Base-by-base conservation (phyloP, 2,888 invertebrate genomes). In the Mimachlamys varia region DNA sequence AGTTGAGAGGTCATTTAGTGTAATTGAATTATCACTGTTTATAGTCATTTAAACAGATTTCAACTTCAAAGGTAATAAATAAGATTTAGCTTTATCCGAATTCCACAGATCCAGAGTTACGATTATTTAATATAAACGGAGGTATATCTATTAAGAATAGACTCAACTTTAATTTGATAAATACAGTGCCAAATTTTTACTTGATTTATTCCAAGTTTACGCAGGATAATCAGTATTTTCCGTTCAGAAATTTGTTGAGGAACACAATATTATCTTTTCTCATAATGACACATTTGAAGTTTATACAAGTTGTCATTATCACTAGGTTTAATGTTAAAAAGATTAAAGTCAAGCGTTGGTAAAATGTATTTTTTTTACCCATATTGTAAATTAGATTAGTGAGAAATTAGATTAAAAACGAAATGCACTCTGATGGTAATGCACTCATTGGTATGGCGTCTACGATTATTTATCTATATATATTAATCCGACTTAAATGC, bases 31-130 rank as follows among this genome's bases (percentile, higher is more conserved):
- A 33, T n/a, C 76, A 17, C 10, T 53, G 5, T 76, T 76, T 22
- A 76, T 19, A 76, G 27, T 1, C 76, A 33, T 33, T 76, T 76
- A 27, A 76, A 76, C 27, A 33, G 13, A 33, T 7, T 76, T 76
- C 76, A 22, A 12, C 76, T 76, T 76, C 76, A 76, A 76, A 76
- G 76, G 27, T 33, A 76, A 62, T 62, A 62, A 62, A 1, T 7
- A 62, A 62, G n/a, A n/a, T 62, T 62, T 62, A 62, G 22, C 62
- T 62, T 62, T 22, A 62, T 62, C 76, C 33, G 33, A 76, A 76
- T 22, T 33, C 33, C 76, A 27, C 27, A 27, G 19, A 58, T 58
- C 22, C 22, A n/a, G 22, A 22, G 10, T 76, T 76, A 33, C 12
- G 33, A 33, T 76, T 33, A 76, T 76, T 22, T 27, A 76, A 27